Evolutionary conservation across 92 coral and sea anemone genomes (phyloP).

Genomic region (Galaxea fascicularis): DNA sequence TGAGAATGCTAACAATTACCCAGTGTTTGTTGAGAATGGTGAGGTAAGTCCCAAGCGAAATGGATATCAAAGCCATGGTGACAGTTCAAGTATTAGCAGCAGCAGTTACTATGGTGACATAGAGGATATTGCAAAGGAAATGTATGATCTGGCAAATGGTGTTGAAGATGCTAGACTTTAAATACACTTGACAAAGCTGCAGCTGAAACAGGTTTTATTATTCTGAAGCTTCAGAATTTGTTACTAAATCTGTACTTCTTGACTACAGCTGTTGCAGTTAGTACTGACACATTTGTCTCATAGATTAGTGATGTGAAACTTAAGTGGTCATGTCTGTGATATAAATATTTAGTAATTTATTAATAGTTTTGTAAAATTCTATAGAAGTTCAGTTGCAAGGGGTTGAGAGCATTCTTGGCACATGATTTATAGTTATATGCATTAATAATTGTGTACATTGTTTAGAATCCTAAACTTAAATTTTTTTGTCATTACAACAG

Average conservation of each 20-base stretch:
- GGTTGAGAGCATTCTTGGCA: background rate
- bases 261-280: background rate
- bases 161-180: slow-evolving; percentile 71
- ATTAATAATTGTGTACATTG: no score
- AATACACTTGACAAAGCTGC: background rate
- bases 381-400: background rate
- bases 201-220: no score
- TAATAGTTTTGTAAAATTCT: background rate
- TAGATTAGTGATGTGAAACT: no score
- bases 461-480: background rate
- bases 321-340: no score
- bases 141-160: slow-evolving; percentile 78
- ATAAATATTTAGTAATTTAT: no score
- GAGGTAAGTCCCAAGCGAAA: slow-evolving; percentile 26
- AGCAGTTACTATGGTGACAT: slow-evolving; percentile 91
- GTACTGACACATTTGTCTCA: no score
- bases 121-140: slow-evolving; percentile 88
- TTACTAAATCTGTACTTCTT: no score
- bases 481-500: no score
- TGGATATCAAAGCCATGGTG: slow-evolving; percentile 53
- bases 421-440: background rate
- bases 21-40: slow-evolving; percentile 23
- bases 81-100: slow-evolving; percentile 76
- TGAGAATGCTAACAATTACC: slow-evolving; percentile 11
- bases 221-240: no score